Evolutionary conservation across 1,140 invertebrate species (phyloP).

Genomic region (Drosophila sechellia): DNA sequence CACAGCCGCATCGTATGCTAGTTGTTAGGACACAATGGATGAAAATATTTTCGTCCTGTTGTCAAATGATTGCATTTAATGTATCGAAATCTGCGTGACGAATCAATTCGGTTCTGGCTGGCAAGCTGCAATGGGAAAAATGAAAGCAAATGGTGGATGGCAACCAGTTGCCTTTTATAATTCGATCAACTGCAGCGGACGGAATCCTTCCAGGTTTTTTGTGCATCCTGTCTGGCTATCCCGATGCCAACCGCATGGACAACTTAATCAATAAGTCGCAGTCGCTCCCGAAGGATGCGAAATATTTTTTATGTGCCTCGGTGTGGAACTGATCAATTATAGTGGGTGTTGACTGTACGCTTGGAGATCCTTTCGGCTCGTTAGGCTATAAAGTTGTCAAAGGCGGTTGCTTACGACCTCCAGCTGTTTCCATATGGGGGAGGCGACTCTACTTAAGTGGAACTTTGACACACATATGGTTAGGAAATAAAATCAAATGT

Average conservation of each 20-base stretch:
- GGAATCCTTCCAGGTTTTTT: slow-evolving; percentile 21
- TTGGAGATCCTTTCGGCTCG: slow-evolving; percentile 1
- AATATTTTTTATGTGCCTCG: slow-evolving; percentile 12
- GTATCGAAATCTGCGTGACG: slow-evolving; percentile 83
- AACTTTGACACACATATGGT: slow-evolving; percentile 45
- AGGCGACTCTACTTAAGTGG: slow-evolving; percentile 28
- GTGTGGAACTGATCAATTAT: slow-evolving; percentile 43
- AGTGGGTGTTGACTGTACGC: slow-evolving; percentile 31
- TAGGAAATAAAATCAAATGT: slow-evolving; percentile 28
- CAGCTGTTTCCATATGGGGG: slow-evolving; percentile 28
- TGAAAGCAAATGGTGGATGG: slow-evolving; percentile 14
- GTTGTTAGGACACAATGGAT: slow-evolving; percentile 82
- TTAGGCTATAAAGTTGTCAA: slow-evolving; percentile 37
- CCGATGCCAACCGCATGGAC: slow-evolving; percentile 51
- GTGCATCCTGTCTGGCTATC: slow-evolving; percentile 57
- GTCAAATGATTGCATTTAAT: slow-evolving; percentile 84
- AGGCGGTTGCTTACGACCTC: slow-evolving; percentile 11
- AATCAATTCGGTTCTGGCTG: slow-evolving; percentile 69
- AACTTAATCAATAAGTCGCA: slow-evolving; percentile 55
- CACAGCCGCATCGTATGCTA: slow-evolving; percentile 9
- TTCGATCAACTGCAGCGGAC: slow-evolving; percentile 54
- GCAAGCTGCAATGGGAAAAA: slow-evolving; percentile 40
- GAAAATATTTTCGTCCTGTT: slow-evolving; percentile 84
- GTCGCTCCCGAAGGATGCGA: slow-evolving; percentile 19
- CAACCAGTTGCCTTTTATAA: slow-evolving; percentile 73